Evolutionary conservation across 2,888 invertebrate genomes (phyloP), one percentile per base, ranked within the genome.

Genomic region (Gryllus longicercus): DNA sequence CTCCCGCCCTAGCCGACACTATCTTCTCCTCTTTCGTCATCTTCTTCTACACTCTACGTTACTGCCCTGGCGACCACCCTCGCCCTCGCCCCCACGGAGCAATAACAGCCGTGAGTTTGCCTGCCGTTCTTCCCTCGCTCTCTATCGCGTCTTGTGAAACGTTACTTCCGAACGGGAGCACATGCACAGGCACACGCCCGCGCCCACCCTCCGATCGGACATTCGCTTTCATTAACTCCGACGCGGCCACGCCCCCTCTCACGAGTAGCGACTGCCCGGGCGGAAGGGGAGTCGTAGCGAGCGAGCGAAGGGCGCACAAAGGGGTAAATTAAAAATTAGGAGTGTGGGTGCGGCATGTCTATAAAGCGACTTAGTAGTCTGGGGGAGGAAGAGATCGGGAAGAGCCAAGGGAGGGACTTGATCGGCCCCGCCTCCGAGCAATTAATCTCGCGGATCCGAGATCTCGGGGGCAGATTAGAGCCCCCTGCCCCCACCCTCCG

Each of bases 381-480:
- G 38, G 38, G 38, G 38, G 38, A 38, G 38, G 38, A 38, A 18
- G 63, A 63, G 63, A n/a, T n/a, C 63, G 63, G 14, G 63, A 63
- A n/a, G 63, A 63, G 38, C 38, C 38, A 38, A 21, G 21, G 14
- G 63, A 63, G 63, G n/a, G n/a, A 14, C 63, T 63, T 63, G 63
- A n/a, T 38, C 38, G 63, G 63, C n/a, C n/a, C 16, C 16, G 63
- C n/a, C 63, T 63, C 10, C 16, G 38, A 38, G 38, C 38, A 63
- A 63, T 63, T 63, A 63, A 63, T 63, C 63, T 63, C 63, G 16
- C 63, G 63, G 63, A 63, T 63, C 63, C n/a, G 16, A 63, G 63
- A 63, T 63, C 63, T 14, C 63, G 14, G 16, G 16, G 14, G 16
- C 63, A n/a, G 63, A 63, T 63, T 63, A 63, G 63, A n/a, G 63